Base-by-base conservation (phyloP, 2,888 invertebrate species). In the Mellilla xanthometata region DNA sequence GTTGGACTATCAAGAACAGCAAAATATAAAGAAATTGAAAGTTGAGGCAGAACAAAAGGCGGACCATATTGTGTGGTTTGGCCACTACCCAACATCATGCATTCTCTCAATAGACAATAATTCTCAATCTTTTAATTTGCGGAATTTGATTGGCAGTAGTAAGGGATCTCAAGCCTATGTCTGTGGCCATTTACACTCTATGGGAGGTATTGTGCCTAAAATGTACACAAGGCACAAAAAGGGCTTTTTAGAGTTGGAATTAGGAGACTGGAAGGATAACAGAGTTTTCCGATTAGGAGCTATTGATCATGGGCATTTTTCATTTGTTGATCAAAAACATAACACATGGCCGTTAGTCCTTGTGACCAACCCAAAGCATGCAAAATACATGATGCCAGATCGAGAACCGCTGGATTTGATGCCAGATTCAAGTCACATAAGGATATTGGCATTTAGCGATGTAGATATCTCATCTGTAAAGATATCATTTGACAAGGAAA, bases 221-320 rank as follows among this genome's bases (percentile, higher is more conserved):
- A 97, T 98, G 97, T 97, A 97, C 70, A 95, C 96, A 1, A 87
- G 94, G 58, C 97, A 97, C 67, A 93, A 93, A 60, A 92, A 92
- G 49, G 97, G 97, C 2, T 95, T 92, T 69, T 84, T 97, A 47
- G 98, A 98, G 81, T 87, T 97, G 44, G 98, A 98, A 82, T 83
- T 97, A 39, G 96, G 94, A 5, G 98, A 98, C 84, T 98, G 97
- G 97, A 97, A 96, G 81, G 95, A 96, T 65, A 95, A 95, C 69
- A 91, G 97, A 86, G 91, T 95, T 95, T 96, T 91, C 82, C 92
- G 97, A 26, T 74, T 97, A 35, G 92, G 93, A 52, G 97, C 95
- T n/a, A 92, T 97, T 56, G 97, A 98, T 81, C 95, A 97, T 77
- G 97, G 96, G 31, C 84, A 96, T 56, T 93, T 97, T 71, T 95